Conservation (phyloP, 2,888 invertebrate genomes). For the Schrankia costaestrigalis region DNA sequence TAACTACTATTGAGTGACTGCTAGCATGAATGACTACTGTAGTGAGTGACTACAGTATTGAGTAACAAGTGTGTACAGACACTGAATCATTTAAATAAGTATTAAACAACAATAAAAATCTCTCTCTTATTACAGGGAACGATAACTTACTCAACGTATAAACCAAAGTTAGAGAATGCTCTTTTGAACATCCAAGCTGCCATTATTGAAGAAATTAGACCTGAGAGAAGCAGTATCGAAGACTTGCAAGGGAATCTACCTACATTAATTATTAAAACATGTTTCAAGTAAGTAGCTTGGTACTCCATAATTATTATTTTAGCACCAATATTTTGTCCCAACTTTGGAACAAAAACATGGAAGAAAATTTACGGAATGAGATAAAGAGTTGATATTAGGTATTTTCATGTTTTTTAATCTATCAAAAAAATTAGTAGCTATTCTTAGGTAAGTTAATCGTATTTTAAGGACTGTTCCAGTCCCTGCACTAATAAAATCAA, state of each 20-base stretch:
- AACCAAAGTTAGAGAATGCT: conserved; percentile 78
- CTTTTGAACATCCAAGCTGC: conserved; percentile 82
- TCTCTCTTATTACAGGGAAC: conserved; percentile 68
- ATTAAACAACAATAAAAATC: neutral
- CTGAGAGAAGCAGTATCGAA: conserved; percentile 82
- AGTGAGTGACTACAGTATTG: no score
- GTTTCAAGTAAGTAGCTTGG: conserved; percentile 79
- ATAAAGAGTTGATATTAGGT: no score
- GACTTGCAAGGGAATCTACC: conserved; percentile 84
- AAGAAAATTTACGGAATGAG: no score
- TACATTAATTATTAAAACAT: conserved; percentile 82
- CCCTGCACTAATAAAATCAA: no score
- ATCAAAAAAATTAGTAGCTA: no score
- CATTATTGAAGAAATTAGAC: conserved; percentile 82
- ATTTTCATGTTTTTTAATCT: no score
- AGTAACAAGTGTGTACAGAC: no score
- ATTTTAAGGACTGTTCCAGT: no score
- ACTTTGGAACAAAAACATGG: neutral
- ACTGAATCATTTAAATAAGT: no score
- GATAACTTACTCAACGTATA: conserved; percentile 83
- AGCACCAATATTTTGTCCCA: neutral
- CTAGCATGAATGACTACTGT: no score
- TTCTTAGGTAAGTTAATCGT: no score
- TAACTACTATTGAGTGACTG: no score
- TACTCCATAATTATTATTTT: neutral